Base-by-base conservation (phyloP, 2,113 vertebrate species). In the Heterotis niloticus region DNA sequence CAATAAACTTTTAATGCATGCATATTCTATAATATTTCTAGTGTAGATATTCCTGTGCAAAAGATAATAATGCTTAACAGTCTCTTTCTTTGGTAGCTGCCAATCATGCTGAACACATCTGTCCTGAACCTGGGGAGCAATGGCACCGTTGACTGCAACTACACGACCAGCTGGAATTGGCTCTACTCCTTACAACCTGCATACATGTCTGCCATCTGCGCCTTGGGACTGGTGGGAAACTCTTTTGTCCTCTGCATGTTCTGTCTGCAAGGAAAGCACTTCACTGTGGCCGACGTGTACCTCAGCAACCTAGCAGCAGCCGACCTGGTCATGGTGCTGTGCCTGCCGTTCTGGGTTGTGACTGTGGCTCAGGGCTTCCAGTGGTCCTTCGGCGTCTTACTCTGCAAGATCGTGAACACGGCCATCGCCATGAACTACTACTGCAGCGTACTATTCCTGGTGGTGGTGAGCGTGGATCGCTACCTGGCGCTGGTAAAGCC, bases 231-330 rank as follows among this genome's bases (percentile, higher is more conserved):
- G 1, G 68, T 93, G 0, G 95, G 95, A 82, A 97, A 97, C 80
- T 10, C 82, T 34, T 94, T 96, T 0, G 94, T 96, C 59, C 93
- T 97, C 71, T 85, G 80, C 0, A 80, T 96, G 26, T 89, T 95
- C 81, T 91, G 91, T 44, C 88, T 96, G 70, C 93, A 95, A 85
- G 93, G 88, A 81, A 91, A 83, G 23, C 84, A 78, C 12, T 91
- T 92, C 88, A 94, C 95, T 0, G 93, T 95, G 82, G 92, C 96
- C 0, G 95, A 97, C 89, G 90, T 96, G 87, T 97, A 97, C 86
- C 85, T 97, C 77, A 91, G 90, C 67, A 96, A 96, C 81, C 89
- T 94, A 82, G 95, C 95, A 0, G 66, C 75, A 0, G 93, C 95
- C 0, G 96, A 97, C 86, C 85, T 97, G 5, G 69, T 96, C 79